Percentiles rank a stretch among this genome's conserved stretches.
These are phyloP conservation scores for Cheirogaleus medius DNA, from an alignment of 2,113 vertebrate species.

Conservation along the genomic window DNA sequence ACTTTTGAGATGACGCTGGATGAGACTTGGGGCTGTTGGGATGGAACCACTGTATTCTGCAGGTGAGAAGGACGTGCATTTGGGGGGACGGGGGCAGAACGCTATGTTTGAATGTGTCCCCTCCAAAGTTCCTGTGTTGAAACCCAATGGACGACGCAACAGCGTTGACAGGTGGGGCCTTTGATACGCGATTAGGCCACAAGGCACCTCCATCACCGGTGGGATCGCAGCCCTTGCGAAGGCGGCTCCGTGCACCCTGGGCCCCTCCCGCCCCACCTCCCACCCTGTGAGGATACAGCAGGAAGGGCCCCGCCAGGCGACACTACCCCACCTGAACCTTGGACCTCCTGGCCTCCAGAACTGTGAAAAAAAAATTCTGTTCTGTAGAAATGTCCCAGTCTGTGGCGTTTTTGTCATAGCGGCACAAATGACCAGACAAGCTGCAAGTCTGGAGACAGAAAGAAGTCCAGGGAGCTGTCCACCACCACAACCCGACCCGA, in stretches of 20 bases:
- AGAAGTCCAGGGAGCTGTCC: background rate
- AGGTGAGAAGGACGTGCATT: no score
- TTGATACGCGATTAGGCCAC: background rate
- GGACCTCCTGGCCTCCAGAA: background rate
- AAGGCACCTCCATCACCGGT: no score
- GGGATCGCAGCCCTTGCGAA: no score
- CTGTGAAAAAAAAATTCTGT: background rate
- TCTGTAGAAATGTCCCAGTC: background rate
- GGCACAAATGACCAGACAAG: background rate
- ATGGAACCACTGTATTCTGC: no score
- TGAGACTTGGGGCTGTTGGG: no score
- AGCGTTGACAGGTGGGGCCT: background rate
- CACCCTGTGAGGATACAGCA: background rate
- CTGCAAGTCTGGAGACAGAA: background rate
- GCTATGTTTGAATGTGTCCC: no score
- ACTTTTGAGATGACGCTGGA: no score
- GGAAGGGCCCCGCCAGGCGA: no score
- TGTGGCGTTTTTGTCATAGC: background rate
- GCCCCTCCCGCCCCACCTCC: background rate
- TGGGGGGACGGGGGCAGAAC: no score
- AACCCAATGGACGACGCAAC: background rate
- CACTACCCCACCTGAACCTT: background rate
- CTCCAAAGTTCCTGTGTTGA: background rate
- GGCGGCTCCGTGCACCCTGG: no score
- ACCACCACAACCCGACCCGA: no score